phyloP scores from a whole-genome alignment of 1,140 invertebrate genomes.

The Atopsyche davidsoni region DNA sequence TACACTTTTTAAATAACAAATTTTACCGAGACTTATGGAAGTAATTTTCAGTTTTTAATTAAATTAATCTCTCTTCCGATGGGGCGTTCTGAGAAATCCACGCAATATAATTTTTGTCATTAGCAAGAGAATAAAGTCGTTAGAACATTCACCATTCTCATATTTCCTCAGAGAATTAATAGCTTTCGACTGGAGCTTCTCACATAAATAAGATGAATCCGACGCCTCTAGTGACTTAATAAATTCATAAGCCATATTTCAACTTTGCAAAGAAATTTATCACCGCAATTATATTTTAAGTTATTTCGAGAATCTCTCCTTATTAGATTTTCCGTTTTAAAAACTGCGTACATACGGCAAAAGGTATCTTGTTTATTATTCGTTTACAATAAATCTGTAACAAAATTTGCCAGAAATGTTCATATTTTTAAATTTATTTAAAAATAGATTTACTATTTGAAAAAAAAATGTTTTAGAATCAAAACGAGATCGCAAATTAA shows the following conservation, averaged over 20 bases:
- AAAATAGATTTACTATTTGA: too few species aligned
- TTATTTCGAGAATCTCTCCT: not conserved
- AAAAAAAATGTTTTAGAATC: too few species aligned
- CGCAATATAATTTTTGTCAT: conserved; percentile 21
- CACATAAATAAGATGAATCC: conserved; percentile 20
- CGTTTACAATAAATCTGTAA: too few species aligned
- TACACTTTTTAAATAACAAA: conserved; percentile 9
- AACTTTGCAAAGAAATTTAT: conserved; percentile 19
- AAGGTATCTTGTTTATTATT: too few species aligned
- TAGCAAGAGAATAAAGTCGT: conserved; percentile 9
- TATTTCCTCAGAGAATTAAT: conserved; percentile 8
- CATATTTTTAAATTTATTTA: too few species aligned
- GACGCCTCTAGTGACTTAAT: conserved; percentile 13
- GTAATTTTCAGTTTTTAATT: conserved; percentile 19
- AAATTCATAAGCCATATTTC: conserved; percentile 16
- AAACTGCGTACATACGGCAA: too few species aligned
- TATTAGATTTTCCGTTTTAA: not conserved
- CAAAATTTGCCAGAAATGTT: too few species aligned
- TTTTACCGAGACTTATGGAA: conserved; percentile 12
- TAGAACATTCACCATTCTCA: conserved; percentile 8
- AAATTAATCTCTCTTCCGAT: conserved; percentile 12
- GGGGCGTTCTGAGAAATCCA: conserved; percentile 6
- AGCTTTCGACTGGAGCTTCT: conserved; percentile 10
- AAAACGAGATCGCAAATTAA: too few species aligned
- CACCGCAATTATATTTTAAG: conserved; percentile 4